Evolutionary conservation across 2,797 vertebrate genomes (phyloP), one percentile per base, ranked within the genome.

Genomic region (Peromyscus aztecus): DNA sequence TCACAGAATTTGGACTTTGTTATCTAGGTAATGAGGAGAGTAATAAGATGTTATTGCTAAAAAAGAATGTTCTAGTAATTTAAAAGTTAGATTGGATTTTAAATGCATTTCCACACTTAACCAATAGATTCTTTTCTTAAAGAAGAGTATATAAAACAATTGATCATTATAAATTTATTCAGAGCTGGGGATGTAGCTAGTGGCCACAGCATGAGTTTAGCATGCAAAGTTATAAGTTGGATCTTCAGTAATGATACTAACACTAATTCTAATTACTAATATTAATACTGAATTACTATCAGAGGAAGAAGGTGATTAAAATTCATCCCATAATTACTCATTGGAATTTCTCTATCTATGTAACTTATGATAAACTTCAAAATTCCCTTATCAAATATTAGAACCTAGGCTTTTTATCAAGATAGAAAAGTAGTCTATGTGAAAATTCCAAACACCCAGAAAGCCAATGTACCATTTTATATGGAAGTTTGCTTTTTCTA

Each of bases 391-490:
- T 93, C 17, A 76, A 65, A 95, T 78, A 71, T 80, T 91, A 96
- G 63, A 87, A 96, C 80, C 88, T 80, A 83, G 12, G 34, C 61
- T 96, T 85, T 69, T 89, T 73, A 65, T 92, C 37, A 94, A 65
- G 14, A 87, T 82, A 34, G 43, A 40, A 61, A 94, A 91, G 34
- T 14, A 49, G 34, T 78, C 95, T 61, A 34, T 67, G 40, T 4
- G 24, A 92, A 95, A 69, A 46, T 6, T 63, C 83, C 19, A 89
- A 89, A 77, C 27, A 67, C n/a, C 55, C 71, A 87, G 77, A 92
- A 69, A 61, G 59, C 61, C 43, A 59, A 82, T 46, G 27, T 78
- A 2, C 46, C n/a, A 14, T 83, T 94, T 93, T 78, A 77, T 61
- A 19, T 59, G 19, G 75, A 93, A 84, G 40, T 71, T 61, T 91